These are phyloP conservation scores for Tarsius wallacei DNA, from an alignment of 2,797 vertebrate species.

Conservation along the genomic window DNA sequence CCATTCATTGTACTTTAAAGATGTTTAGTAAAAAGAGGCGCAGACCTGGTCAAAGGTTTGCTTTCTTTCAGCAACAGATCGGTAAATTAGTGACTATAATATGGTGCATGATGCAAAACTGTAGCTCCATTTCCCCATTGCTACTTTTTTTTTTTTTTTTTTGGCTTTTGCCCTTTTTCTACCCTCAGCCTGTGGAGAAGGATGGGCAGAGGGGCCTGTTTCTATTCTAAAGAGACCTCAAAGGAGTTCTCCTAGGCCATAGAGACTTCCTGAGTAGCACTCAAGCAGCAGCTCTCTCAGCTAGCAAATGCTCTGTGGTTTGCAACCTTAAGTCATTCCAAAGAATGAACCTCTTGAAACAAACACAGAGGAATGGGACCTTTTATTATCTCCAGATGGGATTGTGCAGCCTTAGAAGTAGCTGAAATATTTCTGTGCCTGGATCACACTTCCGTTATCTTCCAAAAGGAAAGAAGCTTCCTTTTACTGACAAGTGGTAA, in stretches of 20 bases:
- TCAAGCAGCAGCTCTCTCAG: neutral
- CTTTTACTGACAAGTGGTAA: constrained; percentile 56
- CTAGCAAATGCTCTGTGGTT: neutral
- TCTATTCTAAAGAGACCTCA: neutral
- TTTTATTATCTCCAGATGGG: constrained; percentile 75
- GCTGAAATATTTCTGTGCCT: constrained; percentile 38
- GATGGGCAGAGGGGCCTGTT: neutral
- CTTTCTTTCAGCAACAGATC: neutral
- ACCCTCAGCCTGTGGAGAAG: neutral
- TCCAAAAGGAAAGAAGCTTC: constrained; percentile 53
- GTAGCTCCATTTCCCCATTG: neutral
- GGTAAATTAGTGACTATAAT: neutral
- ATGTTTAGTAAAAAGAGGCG: neutral
- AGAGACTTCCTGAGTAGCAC: neutral
- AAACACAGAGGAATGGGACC: constrained; percentile 57
- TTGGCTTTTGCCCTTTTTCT: neutral
- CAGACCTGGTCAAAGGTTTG: neutral
- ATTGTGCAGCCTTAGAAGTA: constrained; percentile 18
- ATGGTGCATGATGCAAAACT: neutral
- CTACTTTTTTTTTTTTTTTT: neutral
- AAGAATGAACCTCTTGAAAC: constrained; percentile 54
- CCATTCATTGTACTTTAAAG: neutral
- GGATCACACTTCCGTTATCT: constrained; percentile 52
- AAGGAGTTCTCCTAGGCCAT: neutral
- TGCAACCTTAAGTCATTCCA: constrained; percentile 29